A percentile compares a stretch with the other conserved stretches of the same genome.
phyloP scores from a whole-genome alignment of 1,140 invertebrate species.

The Achatina immaculata region DNA sequence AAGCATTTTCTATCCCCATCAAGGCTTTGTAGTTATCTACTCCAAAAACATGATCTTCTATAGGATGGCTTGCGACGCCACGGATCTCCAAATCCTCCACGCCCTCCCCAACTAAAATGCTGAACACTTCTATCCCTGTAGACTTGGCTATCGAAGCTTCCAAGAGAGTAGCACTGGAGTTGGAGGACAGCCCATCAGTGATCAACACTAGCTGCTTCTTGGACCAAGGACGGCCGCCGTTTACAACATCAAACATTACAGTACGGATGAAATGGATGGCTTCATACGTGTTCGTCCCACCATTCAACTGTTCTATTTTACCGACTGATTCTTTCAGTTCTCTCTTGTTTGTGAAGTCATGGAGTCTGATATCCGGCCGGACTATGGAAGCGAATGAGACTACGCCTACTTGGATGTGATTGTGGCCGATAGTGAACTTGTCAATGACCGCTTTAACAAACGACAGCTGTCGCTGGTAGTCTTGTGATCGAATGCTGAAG shows the following conservation, averaged over 20 bases:
- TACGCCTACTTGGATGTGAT: slow-evolving; percentile 50
- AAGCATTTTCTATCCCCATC: slow-evolving; percentile 39
- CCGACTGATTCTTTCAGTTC: slow-evolving; percentile 43
- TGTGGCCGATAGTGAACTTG: slow-evolving; percentile 46
- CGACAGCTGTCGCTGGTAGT: slow-evolving; percentile 48
- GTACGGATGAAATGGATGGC: slow-evolving; percentile 49
- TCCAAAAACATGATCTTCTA: slow-evolving; percentile 46
- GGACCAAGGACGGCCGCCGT: slow-evolving; percentile 46
- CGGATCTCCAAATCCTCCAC: slow-evolving; percentile 45
- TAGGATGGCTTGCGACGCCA: slow-evolving; percentile 48
- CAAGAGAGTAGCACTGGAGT: slow-evolving; percentile 34
- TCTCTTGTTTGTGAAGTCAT: slow-evolving; percentile 31
- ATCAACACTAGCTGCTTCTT: slow-evolving; percentile 53
- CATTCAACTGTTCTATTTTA: slow-evolving; percentile 38
- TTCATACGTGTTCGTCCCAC: slow-evolving; percentile 46
- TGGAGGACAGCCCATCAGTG: slow-evolving; percentile 54
- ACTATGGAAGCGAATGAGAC: slow-evolving; percentile 45
- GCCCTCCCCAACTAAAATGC: slow-evolving; percentile 48
- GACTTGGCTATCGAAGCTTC: slow-evolving; percentile 44
- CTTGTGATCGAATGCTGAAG: slow-evolving; percentile 48
- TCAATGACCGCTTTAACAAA: slow-evolving; percentile 50
- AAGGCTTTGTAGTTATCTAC: slow-evolving; percentile 52
- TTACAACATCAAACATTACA: slow-evolving; percentile 48
- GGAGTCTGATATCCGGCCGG: slow-evolving; percentile 41
- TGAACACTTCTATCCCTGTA: slow-evolving; percentile 50